Conservation (phyloP, 2,888 invertebrate genomes). For the Phortica magna region DNA sequence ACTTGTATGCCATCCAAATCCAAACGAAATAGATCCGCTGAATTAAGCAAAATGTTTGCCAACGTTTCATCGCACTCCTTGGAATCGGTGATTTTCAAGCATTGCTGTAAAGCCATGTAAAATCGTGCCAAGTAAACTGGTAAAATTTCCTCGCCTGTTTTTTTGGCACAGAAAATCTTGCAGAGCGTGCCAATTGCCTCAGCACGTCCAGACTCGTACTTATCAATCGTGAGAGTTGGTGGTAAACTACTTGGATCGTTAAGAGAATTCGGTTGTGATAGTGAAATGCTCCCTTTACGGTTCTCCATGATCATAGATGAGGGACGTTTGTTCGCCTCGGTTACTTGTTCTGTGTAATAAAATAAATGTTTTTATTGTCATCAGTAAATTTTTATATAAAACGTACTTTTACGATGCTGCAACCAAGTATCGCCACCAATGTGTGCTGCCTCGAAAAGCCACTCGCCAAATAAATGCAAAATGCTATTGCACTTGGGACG, state of each 20-base stretch:
- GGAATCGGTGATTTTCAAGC: slow-evolving; percentile 85
- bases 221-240: slow-evolving; percentile 85
- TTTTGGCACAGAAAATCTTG: slow-evolving; percentile 96
- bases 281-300: slow-evolving; percentile 79
- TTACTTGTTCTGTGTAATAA: slow-evolving; percentile 74
- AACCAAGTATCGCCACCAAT: slow-evolving; percentile 87
- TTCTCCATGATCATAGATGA: slow-evolving; percentile 84
- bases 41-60: slow-evolving; percentile 91
- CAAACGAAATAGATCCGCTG: slow-evolving; percentile 91
- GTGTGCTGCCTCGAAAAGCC: slow-evolving; percentile 97
- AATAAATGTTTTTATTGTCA: neutral
- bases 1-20: slow-evolving; percentile 96
- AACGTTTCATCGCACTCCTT: slow-evolving; percentile 87
- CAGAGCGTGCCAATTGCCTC: slow-evolving; percentile 97
- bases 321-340: slow-evolving; percentile 81
- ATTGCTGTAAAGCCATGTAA: slow-evolving; percentile 94
- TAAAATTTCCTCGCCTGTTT: slow-evolving; percentile 90
- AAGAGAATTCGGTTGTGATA: slow-evolving; percentile 83
- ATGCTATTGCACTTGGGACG: slow-evolving; percentile 97
- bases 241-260: slow-evolving; percentile 84
- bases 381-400: neutral
- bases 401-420: slow-evolving; percentile 80
- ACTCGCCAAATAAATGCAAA: slow-evolving; percentile 95
- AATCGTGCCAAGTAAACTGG: slow-evolving; percentile 96
- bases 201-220: slow-evolving; percentile 91